Evolutionary conservation across 2,888 invertebrate species (phyloP), one percentile per base, ranked within the genome.

Genomic region (Lingula anatina): DNA sequence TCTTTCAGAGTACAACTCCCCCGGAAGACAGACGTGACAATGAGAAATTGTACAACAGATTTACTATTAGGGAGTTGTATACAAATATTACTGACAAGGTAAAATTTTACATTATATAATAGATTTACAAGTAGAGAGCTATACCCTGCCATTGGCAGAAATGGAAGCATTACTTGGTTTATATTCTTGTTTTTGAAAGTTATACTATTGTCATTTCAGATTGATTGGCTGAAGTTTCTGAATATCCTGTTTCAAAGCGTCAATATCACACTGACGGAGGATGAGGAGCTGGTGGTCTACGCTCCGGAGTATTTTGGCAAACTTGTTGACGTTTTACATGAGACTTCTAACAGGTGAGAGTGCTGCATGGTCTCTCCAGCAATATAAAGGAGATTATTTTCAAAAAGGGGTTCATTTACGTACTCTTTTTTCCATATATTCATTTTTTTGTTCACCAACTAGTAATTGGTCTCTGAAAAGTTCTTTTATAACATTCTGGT

Each of bases 191-290:
- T 9, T 31, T 12, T 31, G 35, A 12, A 31, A 12, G 9, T 31
- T 12, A 31, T 31, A 39, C 7, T 7, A 46, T 35, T 35, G 49
- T 20, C 42, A 44, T 56, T 55, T 21, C 60, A 73, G 73, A 65
- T 95, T 70, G 86, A 90, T 56, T 96, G 95, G 93, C 82, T 85
- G 3, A 80, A 83, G 55, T 95, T 92, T 75, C 90, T 96, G 68
- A 85, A 86, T 70, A 85, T 89, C 68, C 90, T 92, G 0, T 87
- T 94, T 73, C 84, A 53, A 2, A 62, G 68, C 47, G 88, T 91
- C 1, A 84, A 85, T 45, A 81, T 82, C 47, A 79, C 79, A 40
- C 80, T 81, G 65, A 82, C 82, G 2, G 81, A 83, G 28, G 84
- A 86, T 18, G 87, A 90, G 62, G 82, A 84, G 50, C 85, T 96